Percentiles rank a stretch among this genome's conserved stretches.
Conservation (phyloP, 2,888 invertebrate genomes). For the Drosophila kuntzei region DNA sequence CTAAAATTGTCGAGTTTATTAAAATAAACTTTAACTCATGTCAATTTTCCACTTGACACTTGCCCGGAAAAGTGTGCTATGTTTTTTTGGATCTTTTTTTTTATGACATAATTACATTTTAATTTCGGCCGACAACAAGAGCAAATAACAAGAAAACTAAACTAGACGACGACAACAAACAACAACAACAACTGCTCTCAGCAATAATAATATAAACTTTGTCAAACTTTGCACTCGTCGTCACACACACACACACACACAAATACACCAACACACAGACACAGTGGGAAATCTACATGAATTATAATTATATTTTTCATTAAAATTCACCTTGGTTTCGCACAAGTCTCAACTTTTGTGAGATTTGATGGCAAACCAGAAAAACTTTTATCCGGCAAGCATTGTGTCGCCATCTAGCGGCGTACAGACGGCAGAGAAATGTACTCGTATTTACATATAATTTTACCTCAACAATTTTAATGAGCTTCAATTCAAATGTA, state of each 20-base stretch:
- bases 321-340: conserved; percentile 75
- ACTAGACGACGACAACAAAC: conserved; percentile 22
- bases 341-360: conserved; percentile 62
- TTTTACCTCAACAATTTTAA: conserved; percentile 65
- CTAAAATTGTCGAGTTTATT: conserved; percentile 27
- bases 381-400: conserved; percentile 41
- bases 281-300: conserved; percentile 67
- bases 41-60: conserved; percentile 36
- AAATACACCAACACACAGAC: background rate
- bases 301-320: conserved; percentile 81
- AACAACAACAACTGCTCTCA: conserved; percentile 30
- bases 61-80: conserved; percentile 52
- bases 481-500: conserved; percentile 70
- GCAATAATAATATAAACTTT: conserved; percentile 69
- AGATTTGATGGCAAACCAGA: conserved; percentile 37
- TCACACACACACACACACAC: conserved; percentile 9
- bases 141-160: conserved; percentile 61
- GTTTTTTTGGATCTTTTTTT: conserved; percentile 37
- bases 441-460: conserved; percentile 29
- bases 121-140: conserved; percentile 66
- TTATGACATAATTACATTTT: conserved; percentile 77
- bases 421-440: background rate
- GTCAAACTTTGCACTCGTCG: conserved; percentile 62
- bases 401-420: conserved; percentile 61
- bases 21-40: conserved; percentile 35